Evolutionary conservation across 2,113 vertebrate species (phyloP).

Genomic region (Thalassarche chlororhynchos): DNA sequence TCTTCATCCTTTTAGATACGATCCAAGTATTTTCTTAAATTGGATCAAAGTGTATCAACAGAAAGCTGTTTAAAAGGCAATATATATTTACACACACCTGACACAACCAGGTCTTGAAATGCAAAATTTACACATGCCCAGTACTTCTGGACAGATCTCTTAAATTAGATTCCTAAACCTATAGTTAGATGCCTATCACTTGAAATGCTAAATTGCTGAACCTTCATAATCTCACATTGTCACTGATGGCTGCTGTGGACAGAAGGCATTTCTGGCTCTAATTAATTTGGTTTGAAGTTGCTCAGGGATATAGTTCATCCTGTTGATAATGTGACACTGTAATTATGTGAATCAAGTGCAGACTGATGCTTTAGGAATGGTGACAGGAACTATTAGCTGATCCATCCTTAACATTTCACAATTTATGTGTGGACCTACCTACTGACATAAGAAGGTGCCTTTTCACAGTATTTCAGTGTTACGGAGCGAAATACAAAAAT

Average conservation of each 20-base stretch:
- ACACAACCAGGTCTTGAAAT: not conserved
- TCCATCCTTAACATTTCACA: not conserved
- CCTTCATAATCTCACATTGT: not conserved
- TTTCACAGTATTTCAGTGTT: not conserved
- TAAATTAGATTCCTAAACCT: not conserved
- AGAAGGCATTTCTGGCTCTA: not conserved
- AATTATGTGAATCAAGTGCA: slow-evolving; percentile 1
- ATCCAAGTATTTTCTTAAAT: not conserved
- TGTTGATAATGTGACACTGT: not conserved
- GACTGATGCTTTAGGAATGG: not conserved
- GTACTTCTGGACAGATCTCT: not conserved
- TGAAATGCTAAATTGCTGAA: not conserved
- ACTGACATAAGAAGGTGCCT: not conserved
- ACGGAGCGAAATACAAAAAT: not conserved
- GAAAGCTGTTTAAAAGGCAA: not conserved
- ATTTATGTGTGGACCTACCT: not conserved
- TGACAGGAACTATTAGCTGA: not conserved
- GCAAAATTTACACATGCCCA: not conserved
- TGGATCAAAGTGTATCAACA: not conserved
- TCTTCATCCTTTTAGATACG: not conserved
- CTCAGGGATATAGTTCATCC: slow-evolving; percentile 12
- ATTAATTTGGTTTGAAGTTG: slow-evolving; percentile 26
- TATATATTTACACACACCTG: not conserved
- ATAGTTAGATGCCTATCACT: not conserved
- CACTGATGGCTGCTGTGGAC: not conserved